phyloP scores from a whole-genome alignment of 2,797 vertebrate species.

The Clarias pachynema region DNA sequence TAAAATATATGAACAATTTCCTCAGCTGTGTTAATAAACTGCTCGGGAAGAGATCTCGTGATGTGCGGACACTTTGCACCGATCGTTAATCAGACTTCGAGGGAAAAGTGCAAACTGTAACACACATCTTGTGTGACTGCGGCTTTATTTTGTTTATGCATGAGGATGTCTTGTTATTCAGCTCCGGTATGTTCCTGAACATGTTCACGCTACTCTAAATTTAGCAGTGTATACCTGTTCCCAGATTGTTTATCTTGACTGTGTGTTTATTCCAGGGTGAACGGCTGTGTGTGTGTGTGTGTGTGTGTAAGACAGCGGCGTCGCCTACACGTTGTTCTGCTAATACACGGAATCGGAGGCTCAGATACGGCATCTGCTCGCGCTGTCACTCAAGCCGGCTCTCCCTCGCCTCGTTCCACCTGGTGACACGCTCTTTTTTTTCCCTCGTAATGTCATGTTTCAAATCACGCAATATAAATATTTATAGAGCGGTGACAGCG shows the following conservation, averaged over 20 bases:
- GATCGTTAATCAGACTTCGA: background rate
- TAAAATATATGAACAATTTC: background rate
- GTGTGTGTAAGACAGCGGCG: conserved; percentile 8
- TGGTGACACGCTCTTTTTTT: conserved; percentile 55
- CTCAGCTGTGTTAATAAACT: too few species aligned
- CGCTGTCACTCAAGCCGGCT: conserved; percentile 54
- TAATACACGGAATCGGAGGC: conserved; percentile 50
- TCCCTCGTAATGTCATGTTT: conserved; percentile 59
- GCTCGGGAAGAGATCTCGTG: background rate
- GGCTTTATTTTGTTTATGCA: background rate
- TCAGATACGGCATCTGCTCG: conserved; percentile 56
- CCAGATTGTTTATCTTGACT: conserved; percentile 19
- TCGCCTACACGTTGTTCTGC: conserved; percentile 47
- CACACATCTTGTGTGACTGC: background rate
- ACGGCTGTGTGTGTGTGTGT: conserved; percentile 17
- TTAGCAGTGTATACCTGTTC: conserved; percentile 9
- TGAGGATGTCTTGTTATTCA: background rate
- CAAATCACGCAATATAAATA: conserved; percentile 61
- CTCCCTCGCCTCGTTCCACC: conserved; percentile 54
- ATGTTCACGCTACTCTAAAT: conserved; percentile 22
- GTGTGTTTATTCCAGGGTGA: conserved; percentile 31
- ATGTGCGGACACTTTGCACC: background rate
- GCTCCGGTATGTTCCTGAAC: background rate
- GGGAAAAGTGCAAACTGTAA: background rate
- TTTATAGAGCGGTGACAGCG: conserved; percentile 60